Conservation (phyloP, 2,113 vertebrate species). For the Tetrax tetrax region DNA sequence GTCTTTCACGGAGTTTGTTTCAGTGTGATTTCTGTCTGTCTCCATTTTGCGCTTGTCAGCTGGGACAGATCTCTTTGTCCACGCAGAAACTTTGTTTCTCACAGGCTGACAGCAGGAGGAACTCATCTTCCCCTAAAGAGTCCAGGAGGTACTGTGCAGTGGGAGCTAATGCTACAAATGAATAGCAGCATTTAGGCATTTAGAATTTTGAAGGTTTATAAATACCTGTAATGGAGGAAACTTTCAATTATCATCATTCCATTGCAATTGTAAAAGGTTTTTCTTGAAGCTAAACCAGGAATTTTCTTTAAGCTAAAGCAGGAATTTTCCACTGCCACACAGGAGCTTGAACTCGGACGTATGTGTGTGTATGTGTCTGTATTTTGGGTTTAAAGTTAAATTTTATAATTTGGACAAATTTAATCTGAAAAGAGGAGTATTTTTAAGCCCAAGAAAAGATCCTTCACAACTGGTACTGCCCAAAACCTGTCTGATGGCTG, state of each 20-base stretch:
- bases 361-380: background rate
- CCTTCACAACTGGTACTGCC: background rate
- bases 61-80: background rate
- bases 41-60: background rate
- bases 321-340: background rate
- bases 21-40: background rate
- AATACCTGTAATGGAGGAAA: background rate
- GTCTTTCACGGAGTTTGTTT: background rate
- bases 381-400: background rate
- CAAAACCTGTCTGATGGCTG: background rate
- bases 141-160: background rate
- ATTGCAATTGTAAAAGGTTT: background rate
- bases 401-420: background rate
- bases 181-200: background rate
- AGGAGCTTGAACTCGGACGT: rapidly evolving
- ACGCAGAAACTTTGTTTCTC: background rate
- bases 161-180: background rate
- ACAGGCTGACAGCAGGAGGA: background rate
- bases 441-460: background rate
- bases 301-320: background rate
- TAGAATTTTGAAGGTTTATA: background rate
- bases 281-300: background rate
- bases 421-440: background rate
- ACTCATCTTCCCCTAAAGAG: background rate
- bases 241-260: background rate